These are phyloP conservation scores for Brachionus manjavacas DNA, from an alignment of 1,140 invertebrate genomes.

Conservation along the genomic window DNA sequence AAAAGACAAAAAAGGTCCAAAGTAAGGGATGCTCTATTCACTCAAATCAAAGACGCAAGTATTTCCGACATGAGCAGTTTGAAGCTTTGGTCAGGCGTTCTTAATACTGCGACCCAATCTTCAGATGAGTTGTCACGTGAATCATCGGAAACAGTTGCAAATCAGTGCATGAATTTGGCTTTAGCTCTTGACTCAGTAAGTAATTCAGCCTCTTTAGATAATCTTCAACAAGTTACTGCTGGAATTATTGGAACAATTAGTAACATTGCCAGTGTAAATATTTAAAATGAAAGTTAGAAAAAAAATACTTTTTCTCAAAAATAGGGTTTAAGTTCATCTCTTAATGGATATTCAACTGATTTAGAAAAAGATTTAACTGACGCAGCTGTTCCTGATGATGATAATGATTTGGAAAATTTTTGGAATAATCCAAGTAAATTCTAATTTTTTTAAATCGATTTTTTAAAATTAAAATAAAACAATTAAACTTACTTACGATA, in stretches of 20 bases:
- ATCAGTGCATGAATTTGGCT: not conserved
- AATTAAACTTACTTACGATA: no score
- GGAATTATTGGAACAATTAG: not conserved
- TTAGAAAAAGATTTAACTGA: conserved; percentile 6
- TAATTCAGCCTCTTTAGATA: not conserved
- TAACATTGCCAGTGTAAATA: not conserved
- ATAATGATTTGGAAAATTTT: conserved; percentile 30
- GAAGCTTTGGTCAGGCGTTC: not conserved
- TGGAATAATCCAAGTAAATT: not conserved
- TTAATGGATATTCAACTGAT: conserved; percentile 15
- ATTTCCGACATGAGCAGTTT: conserved; percentile 15
- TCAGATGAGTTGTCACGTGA: conserved; percentile 8
- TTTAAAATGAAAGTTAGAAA: not conserved
- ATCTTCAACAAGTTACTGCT: not conserved
- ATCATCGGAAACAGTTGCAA: not conserved
- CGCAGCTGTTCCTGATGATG: not conserved
- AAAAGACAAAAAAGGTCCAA: not conserved
- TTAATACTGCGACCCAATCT: not conserved
- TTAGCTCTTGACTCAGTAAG: not conserved
- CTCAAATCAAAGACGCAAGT: not conserved
- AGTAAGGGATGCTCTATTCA: not conserved
- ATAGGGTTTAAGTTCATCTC: conserved; percentile 22
- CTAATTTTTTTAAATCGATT: not conserved
- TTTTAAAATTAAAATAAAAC: no score
- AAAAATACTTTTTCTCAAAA: not conserved